phyloP scores from a whole-genome alignment of 2,113 vertebrate species.

The Sterna hirundo region DNA sequence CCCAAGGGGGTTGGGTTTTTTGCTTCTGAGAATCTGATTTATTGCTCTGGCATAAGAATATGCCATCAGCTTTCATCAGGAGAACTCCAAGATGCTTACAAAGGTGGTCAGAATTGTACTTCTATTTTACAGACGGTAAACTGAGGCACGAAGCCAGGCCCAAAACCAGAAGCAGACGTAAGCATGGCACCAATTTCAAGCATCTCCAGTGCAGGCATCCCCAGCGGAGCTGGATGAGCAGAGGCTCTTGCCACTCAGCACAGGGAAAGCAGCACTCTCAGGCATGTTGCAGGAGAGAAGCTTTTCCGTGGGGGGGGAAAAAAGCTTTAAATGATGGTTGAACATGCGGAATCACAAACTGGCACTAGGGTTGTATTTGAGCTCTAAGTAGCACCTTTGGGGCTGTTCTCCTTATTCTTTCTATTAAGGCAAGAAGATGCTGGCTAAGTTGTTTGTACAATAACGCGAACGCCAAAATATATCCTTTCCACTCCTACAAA shows the following conservation, averaged over 20 bases:
- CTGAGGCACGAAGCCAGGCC: not conserved
- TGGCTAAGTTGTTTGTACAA: not conserved
- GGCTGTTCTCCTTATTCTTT: not conserved
- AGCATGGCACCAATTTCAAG: not conserved
- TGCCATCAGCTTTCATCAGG: not conserved
- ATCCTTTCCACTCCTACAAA: not conserved
- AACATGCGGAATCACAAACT: not conserved
- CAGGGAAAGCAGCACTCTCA: not conserved
- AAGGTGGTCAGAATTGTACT: not conserved
- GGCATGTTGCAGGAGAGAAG: not conserved
- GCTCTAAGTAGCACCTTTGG: not conserved
- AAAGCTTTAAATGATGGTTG: not conserved
- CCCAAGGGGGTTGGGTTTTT: not conserved
- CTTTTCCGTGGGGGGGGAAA: not conserved
- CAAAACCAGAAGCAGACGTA: not conserved
- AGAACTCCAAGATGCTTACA: not conserved
- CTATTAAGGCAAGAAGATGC: not conserved
- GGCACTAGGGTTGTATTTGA: not conserved
- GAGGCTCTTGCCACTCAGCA: not conserved
- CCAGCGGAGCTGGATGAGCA: not conserved
- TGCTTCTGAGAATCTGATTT: not conserved
- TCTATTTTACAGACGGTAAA: not conserved
- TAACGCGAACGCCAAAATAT: not conserved
- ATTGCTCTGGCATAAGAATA: not conserved
- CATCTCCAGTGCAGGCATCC: not conserved